Base-by-base conservation (phyloP, 2,113 vertebrate species). In the Galeopterus variegatus region DNA sequence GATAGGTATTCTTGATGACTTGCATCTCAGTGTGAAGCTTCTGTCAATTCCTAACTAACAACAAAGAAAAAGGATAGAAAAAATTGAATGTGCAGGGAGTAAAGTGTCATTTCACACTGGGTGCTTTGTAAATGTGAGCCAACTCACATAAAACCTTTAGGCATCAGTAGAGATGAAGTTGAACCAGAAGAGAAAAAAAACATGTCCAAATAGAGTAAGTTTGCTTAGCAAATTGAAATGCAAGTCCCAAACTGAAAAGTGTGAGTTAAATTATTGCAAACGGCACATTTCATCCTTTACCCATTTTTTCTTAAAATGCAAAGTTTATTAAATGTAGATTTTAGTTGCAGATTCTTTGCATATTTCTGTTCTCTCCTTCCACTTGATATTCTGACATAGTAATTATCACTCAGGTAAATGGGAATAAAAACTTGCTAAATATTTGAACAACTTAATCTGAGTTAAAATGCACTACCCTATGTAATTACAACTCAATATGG, bases 201-300 rank as follows among this genome's bases (percentile, higher is more conserved):
- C 80, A 92, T 93, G 17, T 89, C 82, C 90, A 98, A 97, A 98
- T 67, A 97, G 8, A 97, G 81, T 56, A 97, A 87, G 77, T 98
- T 98, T 98, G 77, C 88, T 98, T 90, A 98, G 72, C 88, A 98
- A 98, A 98, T 96, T 98, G 86, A 97, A 98, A 98, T 97, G 96
- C 84, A 98, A 89, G 33, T 21, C 52, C 97, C 86, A 96, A 98
- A 98, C 76, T 26, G 80, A 96, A 98, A 98, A 95, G 80, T 98
- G 97, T 79, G 15, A 90, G 92, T 97, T 97, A 82, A 94, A 90
- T 96, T 97, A 50, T 56, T 84, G 88, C 76, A 98, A 97, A 97
- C 65, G 76, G 4, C 19, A 95, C 1, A 0, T 80, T 95, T 95
- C 76, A 93, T 6, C 3, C n/a, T 95, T 84, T 70, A 45, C 41